These are phyloP conservation scores for Drosophila sturtevanti DNA, from an alignment of 1,140 invertebrate species.

Conservation along the genomic window DNA sequence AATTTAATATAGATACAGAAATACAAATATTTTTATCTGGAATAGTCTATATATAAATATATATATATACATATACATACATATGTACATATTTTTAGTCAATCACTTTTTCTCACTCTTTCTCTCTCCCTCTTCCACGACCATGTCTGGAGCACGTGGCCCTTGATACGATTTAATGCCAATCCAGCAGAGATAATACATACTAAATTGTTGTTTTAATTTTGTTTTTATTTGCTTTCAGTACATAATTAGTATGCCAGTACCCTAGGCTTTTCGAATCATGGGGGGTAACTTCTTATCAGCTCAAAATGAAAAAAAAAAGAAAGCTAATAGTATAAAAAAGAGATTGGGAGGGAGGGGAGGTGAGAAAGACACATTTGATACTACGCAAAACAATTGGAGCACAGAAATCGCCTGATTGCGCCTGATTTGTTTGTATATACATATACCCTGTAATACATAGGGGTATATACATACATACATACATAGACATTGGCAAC, in stretches of 20 bases:
- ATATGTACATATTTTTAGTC: no score
- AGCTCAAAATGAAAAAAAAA: background rate
- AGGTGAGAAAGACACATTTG: no score
- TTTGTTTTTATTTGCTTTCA: background rate
- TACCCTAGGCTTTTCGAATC: conserved; percentile 27
- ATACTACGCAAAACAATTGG: no score
- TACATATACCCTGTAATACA: background rate
- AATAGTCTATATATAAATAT: no score
- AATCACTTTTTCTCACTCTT: background rate
- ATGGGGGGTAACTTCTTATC: conserved; percentile 31
- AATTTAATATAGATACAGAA: no score
- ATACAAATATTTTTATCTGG: no score
- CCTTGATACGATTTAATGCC: background rate
- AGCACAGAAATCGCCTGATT: background rate
- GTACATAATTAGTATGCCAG: background rate
- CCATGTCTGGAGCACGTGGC: conserved; percentile 1
- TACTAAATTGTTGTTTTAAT: conserved; percentile 13
- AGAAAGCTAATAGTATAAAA: background rate
- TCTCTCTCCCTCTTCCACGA: background rate
- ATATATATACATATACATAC: no score
- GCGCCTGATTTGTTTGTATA: background rate
- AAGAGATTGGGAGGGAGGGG: background rate
- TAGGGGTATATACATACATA: no score
- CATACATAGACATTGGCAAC: no score
- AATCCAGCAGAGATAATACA: background rate